Base-by-base conservation (phyloP, 2,888 invertebrate genomes). In the Folsomia candida region DNA sequence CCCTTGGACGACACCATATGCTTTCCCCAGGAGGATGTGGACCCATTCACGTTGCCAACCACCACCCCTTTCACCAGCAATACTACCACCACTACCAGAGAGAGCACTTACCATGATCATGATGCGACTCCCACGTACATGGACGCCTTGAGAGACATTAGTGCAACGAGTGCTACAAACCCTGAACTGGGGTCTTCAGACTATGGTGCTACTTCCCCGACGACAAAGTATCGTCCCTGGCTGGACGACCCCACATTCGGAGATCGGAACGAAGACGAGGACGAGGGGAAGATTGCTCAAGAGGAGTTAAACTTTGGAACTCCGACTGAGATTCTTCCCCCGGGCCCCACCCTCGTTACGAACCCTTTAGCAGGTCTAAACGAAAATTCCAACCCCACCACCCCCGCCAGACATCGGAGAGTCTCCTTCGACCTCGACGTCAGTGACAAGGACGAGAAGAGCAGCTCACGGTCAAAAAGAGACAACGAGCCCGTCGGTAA, bases 391-490 rank as follows among this genome's bases (percentile, higher is more conserved):
- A 76, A 70, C 67, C 75, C 76, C 73, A 84, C 84, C 84, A 86
- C 86, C 66, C 73, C 80, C 83, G 84, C 76, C 84, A 85, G 86
- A 84, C 85, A 85, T 82, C 85, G 86, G 82, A 85, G 86, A 82
- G 87, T 87, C 83, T 87, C 87, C 84, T 87, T 86, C 83, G 83
- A 86, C 83, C 80, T 86, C 80, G 83, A 81, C 83, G 85, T 75
- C 64, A 73, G 74, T 6, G 79, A 79, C 58, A 78, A 78, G 61
- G 79, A 79, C 47, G 79, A 79, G 69, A 78, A 78, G 64, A 76
- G 76, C 69, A 79, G 79, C 64, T 77, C 77, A 28, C 67, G 79
- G 51, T 78, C 78, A 37, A 74, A 69, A 68, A 73, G 72, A 68
- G 71, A 75, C 51, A 71, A 73, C 60, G 79, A 79, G 59, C 75